Base-by-base conservation (phyloP, 2,113 vertebrate genomes). In the Albula glossodonta region DNA sequence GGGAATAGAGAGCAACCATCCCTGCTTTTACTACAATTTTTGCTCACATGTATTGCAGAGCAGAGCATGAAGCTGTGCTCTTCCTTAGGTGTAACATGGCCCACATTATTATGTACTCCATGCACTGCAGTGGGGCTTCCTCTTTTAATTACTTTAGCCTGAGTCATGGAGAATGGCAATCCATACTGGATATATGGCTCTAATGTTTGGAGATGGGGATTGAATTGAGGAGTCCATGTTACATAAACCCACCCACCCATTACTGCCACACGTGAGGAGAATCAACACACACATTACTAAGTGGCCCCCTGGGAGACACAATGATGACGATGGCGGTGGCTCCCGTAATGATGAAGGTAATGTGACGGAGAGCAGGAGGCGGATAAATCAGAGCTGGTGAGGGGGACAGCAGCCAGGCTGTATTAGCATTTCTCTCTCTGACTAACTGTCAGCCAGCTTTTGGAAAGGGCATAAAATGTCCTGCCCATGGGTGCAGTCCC, bases 331-430 rank as follows among this genome's bases (percentile, higher is more conserved):
- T 81, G 51, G 51, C 78, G 22, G 12, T 52, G n/a, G 51, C 84
- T 85, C 83, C 31, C 13, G 60, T 70, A 87, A 87, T 87, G 81
- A 85, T 80, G 49, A 50, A 25, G 78, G 57, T 84, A 81, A 80
- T 83, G 81, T 22, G 83, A 81, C 19, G 50, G 78, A 12, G 86
- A 84, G 85, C 60, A 78, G 57, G 81, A 87, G 78, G 2, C 5
- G 13, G 78, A 48, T 15, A 63, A 15, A 22, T 66, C 63, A 74
- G 22, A 77, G 25, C 41, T 7, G 7, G 50, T 13, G 11, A n/a
- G 52, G 52, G 51, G 81, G 51, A 10, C 78, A 50, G 78, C 12
- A 48, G 78, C 41, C 15, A 31, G n/a, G n/a, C n/a, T 9, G n/a
- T n/a, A 74, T 22, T 9, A 56, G 53, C 7, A 9, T 56, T 56